Evolutionary conservation across 2,888 invertebrate genomes (phyloP), one percentile per base, ranked within the genome.

Genomic region (Theodoxus fluviatilis): DNA sequence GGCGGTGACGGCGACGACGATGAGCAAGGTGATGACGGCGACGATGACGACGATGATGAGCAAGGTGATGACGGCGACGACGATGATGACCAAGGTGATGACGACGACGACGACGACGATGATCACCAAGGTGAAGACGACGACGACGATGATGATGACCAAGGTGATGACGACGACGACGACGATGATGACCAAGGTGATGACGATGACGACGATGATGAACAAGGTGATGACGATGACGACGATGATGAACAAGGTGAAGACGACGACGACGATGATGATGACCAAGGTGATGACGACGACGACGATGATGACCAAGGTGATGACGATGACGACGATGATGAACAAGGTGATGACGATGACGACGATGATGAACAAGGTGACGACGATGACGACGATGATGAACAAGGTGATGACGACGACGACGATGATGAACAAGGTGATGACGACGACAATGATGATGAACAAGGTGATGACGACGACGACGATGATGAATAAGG

Each of bases 241-340:
- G 55, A 28, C n/a, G 57, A 37, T 18, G 68, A 31, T n/a, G 37
- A 49, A 15, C 6, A 63, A 33, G 63, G 52, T 25, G 22, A 33
- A 31, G 15, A 49, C 28, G 66, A 35, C 37, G 69, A 37, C 59
- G 69, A 43, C 63, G 68, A 18, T 67, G 71, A 40, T 33, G 71
- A 22, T 71, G 52, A 37, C 38, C 57, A 43, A 25, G 55, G 38
- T 1, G 40, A 43, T 55, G 55, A 22, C 22, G 55, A 22, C 22
- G 55, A 22, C 22, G 55, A 22, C 22, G 55, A 55, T 55, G 22
- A 55, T 7, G 55, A 55, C 22, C 15, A 22, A 18, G 55, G 55
- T 55, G 12, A 22, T 38, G 6, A 33, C 38, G 52, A n/a, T 37
- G 49, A 33, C 37, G 67, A 38, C 22, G 4, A 47, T 43, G 66